These are phyloP conservation scores for Cinara cedri DNA, from an alignment of 2,888 invertebrate genomes.

Conservation along the genomic window DNA sequence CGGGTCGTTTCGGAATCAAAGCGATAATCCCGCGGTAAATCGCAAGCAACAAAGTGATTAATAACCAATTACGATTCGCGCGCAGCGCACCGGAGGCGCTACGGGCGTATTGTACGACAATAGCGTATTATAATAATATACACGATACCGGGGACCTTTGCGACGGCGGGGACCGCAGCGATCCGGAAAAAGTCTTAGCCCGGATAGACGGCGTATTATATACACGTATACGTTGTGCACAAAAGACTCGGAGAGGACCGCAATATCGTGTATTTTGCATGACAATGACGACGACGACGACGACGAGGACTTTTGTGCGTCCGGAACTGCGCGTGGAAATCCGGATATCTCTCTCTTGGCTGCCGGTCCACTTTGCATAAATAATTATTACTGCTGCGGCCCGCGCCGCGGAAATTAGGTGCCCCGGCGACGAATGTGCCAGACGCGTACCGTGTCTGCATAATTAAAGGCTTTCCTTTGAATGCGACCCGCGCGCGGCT, in stretches of 20 bases:
- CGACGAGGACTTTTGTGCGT: constrained; percentile 22
- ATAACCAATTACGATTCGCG: no score
- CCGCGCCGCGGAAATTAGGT: constrained; percentile 25
- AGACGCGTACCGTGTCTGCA: constrained; percentile 19
- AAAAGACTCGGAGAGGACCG: constrained; percentile 20
- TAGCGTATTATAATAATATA: no score
- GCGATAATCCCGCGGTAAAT: no score
- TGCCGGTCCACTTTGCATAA: constrained; percentile 52
- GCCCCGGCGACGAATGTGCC: background rate
- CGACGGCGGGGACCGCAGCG: constrained; percentile 15
- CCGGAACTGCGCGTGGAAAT: constrained; percentile 28
- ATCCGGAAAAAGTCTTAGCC: constrained; percentile 37
- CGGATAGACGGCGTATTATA: background rate
- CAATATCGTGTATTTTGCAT: constrained; percentile 30
- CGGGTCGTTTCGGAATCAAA: background rate
- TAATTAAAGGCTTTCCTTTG: constrained; percentile 52
- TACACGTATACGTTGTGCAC: background rate
- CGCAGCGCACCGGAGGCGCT: no score
- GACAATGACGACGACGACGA: constrained; percentile 29
- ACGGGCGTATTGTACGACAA: no score
- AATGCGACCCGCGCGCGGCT: background rate
- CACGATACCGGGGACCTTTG: background rate
- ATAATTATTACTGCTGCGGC: constrained; percentile 26
- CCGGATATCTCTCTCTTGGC: constrained; percentile 35
- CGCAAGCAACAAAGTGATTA: no score